Conservation (phyloP, 2,888 invertebrate genomes). For the Leuctra nigra region DNA sequence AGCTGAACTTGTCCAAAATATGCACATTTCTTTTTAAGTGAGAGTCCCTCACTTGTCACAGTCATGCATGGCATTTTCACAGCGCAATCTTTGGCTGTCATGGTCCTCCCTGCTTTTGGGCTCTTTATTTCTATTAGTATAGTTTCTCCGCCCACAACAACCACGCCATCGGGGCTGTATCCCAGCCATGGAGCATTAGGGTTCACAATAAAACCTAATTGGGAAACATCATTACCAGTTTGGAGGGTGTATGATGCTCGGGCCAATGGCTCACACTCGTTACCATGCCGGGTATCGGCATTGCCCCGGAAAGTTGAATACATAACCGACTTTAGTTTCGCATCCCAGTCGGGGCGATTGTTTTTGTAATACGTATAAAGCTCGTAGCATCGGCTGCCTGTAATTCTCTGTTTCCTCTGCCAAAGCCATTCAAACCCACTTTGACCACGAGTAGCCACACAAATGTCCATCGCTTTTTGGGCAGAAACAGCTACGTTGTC, state of each 20-base stretch:
- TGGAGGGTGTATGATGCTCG: background rate
- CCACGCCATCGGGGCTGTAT: background rate
- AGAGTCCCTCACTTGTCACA: no score
- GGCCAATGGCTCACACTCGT: background rate
- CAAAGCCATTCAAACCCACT: background rate
- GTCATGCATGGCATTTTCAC: no score
- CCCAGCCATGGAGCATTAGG: conserved; percentile 12
- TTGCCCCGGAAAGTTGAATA: background rate
- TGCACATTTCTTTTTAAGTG: no score
- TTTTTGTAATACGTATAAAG: conserved; percentile 1
- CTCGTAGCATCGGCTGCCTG: background rate
- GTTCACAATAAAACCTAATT: background rate
- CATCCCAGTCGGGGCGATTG: background rate
- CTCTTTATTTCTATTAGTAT: conserved; percentile 3
- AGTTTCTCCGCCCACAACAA: background rate
- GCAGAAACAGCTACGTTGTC: no score
- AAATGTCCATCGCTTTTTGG: no score
- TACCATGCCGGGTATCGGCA: background rate
- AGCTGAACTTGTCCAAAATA: no score
- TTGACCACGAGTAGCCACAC: background rate
- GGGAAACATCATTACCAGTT: no score
- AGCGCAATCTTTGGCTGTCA: background rate
- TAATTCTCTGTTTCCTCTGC: background rate
- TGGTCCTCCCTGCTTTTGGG: background rate
- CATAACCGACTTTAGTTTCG: background rate